A percentile compares a stretch with the other conserved stretches of the same genome.
Evolutionary conservation across 2,797 vertebrate species (phyloP).

Genomic region (Buphagus erythrorhynchus): DNA sequence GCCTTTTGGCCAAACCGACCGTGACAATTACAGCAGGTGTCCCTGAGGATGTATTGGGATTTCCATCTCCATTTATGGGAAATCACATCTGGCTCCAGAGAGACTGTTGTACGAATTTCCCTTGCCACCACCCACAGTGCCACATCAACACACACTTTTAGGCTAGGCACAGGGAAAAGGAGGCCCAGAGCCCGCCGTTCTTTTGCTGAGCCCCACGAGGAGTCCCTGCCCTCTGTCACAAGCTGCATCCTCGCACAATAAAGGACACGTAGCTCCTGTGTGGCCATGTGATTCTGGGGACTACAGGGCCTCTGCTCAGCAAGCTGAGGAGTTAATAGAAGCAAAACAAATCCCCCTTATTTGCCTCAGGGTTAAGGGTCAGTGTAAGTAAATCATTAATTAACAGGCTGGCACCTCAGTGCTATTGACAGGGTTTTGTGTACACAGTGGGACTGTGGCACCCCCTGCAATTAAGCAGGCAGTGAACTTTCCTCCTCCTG

Average conservation of each 20-base stretch:
- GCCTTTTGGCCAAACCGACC: background rate
- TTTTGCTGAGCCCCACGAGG: background rate
- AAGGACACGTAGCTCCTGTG: background rate
- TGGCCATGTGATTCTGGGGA: background rate
- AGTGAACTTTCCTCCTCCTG: constrained; percentile 52
- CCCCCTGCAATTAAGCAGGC: constrained; percentile 68
- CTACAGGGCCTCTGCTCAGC: constrained; percentile 38
- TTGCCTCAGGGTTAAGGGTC: constrained; percentile 80
- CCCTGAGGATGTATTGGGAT: background rate
- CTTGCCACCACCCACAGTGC: background rate
- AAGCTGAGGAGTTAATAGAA: constrained; percentile 76
- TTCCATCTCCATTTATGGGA: background rate
- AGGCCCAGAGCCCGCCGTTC: accelerated
- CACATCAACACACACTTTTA: background rate
- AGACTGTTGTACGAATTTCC: background rate
- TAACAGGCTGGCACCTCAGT: constrained; percentile 73
- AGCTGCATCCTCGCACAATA: background rate
- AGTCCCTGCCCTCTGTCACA: background rate
- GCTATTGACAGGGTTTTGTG: constrained; percentile 79
- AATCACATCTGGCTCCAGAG: background rate
- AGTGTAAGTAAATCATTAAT: constrained; percentile 83
- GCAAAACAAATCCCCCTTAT: constrained; percentile 78
- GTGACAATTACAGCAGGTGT: background rate
- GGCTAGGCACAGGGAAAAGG: background rate
- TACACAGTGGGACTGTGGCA: constrained; percentile 73